A percentile compares a stretch with the other conserved stretches of the same genome.
Evolutionary conservation across 2,888 invertebrate species (phyloP).

Genomic region (Pachymerium ferrugineum): DNA sequence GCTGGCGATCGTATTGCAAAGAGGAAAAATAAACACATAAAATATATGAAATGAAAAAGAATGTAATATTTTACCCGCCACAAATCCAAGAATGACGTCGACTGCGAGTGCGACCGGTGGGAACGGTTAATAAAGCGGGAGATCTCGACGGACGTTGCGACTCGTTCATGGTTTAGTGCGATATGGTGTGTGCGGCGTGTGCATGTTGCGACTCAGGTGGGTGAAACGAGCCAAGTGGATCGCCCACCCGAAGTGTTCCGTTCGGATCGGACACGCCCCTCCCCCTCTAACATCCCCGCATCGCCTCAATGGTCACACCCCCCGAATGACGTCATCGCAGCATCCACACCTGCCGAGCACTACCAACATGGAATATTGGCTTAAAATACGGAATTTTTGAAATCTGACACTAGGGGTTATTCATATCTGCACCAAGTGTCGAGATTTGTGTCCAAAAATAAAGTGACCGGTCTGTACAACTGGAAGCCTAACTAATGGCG

Average conservation of each 20-base stretch:
- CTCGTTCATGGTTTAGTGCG: not conserved
- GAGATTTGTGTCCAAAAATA: too few relatives aligned
- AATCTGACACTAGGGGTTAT: not conserved
- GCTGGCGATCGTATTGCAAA: conserved; percentile 56
- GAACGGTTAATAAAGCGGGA: conserved; percentile 34
- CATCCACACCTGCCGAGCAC: not conserved
- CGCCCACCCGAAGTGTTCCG: too few relatives aligned
- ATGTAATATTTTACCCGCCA: conserved; percentile 56
- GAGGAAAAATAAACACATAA: not conserved
- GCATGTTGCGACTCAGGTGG: not conserved
- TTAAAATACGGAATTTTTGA: conserved; percentile 7
- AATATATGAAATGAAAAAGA: not conserved
- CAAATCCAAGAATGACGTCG: conserved; percentile 70
- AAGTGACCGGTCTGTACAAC: too few relatives aligned
- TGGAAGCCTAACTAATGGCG: not conserved
- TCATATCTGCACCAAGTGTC: not conserved
- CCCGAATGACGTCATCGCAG: not conserved
- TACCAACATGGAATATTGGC: not conserved
- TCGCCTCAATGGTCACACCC: not conserved
- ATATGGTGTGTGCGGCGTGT: not conserved
- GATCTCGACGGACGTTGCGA: too few relatives aligned
- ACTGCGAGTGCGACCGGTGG: too few relatives aligned
- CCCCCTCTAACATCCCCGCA: not conserved
- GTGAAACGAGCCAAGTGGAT: not conserved
- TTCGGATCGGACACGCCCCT: not conserved